A percentile compares a stretch with the other conserved stretches of the same genome.
Conservation (phyloP, 2,888 invertebrate genomes). For the Pammene fasciana region DNA sequence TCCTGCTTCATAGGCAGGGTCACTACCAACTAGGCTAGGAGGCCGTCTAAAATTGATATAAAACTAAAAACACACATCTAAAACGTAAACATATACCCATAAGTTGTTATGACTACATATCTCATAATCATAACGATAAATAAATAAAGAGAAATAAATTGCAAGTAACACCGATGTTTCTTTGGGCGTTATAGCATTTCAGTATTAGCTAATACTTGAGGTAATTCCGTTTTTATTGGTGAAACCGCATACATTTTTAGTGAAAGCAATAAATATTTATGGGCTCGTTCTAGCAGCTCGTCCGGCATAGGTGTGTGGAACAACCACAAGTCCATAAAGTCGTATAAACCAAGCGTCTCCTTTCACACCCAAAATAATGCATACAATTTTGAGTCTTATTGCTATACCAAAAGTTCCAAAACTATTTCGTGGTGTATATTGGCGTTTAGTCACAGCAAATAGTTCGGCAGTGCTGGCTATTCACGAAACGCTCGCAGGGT, state of each 20-base stretch:
- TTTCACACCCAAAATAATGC: neutral
- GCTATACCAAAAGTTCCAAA: neutral
- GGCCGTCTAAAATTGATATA: too few relatives aligned
- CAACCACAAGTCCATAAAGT: slow-evolving; percentile 9
- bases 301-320: slow-evolving; percentile 48
- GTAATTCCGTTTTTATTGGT: slow-evolving; percentile 37
- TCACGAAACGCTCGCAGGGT: neutral
- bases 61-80: too few relatives aligned
- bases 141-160: too few relatives aligned
- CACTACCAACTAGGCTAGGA: too few relatives aligned
- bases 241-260: slow-evolving; percentile 41
- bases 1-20: too few relatives aligned
- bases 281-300: slow-evolving; percentile 43
- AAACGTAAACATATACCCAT: neutral
- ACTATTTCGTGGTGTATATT: neutral
- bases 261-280: slow-evolving; percentile 45
- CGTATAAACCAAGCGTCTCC: slow-evolving; percentile 1
- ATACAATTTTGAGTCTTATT: neutral
- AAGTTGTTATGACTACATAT: slow-evolving; percentile 5
- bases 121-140: slow-evolving; percentile 18
- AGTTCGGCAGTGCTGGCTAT: neutral
- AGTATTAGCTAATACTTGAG: slow-evolving; percentile 35
- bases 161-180: slow-evolving; percentile 2
- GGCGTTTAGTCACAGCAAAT: neutral
- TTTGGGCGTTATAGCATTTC: slow-evolving; percentile 19